Evolutionary conservation across 2,797 vertebrate species (phyloP).

Genomic region (Kryptopterus vitreolus): DNA sequence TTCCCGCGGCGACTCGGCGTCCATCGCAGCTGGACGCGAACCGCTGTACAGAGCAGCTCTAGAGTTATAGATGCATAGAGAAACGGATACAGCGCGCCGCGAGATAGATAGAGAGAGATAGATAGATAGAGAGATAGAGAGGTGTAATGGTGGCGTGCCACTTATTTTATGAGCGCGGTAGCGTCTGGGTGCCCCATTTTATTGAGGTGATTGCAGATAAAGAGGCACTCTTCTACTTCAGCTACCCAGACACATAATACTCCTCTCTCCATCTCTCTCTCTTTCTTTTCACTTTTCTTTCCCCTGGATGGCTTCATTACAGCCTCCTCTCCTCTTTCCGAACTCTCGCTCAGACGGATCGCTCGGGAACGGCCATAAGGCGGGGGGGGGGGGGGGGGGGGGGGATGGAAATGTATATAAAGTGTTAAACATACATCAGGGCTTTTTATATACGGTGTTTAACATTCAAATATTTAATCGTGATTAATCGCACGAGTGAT

Average conservation of each 20-base stretch:
- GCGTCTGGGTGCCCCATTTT: constrained; percentile 39
- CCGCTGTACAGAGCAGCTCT: neutral
- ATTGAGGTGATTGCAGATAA: constrained; percentile 56
- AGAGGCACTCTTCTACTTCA: constrained; percentile 46
- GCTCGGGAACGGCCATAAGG: too few relatives aligned
- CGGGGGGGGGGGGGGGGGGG: too few relatives aligned
- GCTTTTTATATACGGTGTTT: too few relatives aligned
- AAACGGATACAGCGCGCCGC: constrained; percentile 4
- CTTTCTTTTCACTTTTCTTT: neutral
- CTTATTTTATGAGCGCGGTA: constrained; percentile 44
- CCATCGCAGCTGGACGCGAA: neutral
- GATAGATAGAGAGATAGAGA: neutral
- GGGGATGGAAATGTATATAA: too few relatives aligned
- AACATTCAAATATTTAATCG: too few relatives aligned
- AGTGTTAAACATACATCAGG: too few relatives aligned
- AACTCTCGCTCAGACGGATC: too few relatives aligned
- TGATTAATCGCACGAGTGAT: too few relatives aligned
- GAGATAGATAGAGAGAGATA: neutral
- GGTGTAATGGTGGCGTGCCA: constrained; percentile 29
- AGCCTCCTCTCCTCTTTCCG: too few relatives aligned
- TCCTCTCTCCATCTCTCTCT: constrained; percentile 9
- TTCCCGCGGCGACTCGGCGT: too few relatives aligned
- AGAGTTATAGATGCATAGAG: neutral
- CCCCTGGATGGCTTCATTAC: constrained; percentile 51
- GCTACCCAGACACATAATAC: constrained; percentile 44